Base-by-base conservation (phyloP, 2,888 invertebrate genomes). In the Galerucella calmariensis region DNA sequence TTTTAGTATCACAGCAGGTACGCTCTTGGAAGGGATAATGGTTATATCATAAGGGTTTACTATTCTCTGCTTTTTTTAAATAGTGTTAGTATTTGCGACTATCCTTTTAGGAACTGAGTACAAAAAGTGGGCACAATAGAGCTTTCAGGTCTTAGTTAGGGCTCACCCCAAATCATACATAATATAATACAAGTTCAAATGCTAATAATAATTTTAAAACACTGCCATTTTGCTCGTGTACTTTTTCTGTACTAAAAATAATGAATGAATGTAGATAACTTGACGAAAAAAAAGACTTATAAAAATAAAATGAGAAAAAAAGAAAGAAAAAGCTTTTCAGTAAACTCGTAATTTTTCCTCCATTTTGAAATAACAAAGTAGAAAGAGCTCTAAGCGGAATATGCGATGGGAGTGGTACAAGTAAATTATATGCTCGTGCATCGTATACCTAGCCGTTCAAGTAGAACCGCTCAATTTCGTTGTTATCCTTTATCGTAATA, bases 381-480 rank as follows among this genome's bases (percentile, higher is more conserved):
- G 56, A 70, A 71, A 69, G 46, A 65, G 67, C 74, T 74, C 59
- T 46, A 56, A 68, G 72, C 71, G 75, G 12, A 68, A 66, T 73
- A 59, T 68, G 67, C 68, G 75, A 81, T 83, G 82, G 82, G 83
- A 83, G 83, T 83, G 82, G 81, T 81, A 79, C 81, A 77, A 80
- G 82, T 79, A 83, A 83, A 83, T 84, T 83, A 83, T 80, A 83
- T 78, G 79, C 81, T 79, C 76, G 81, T 79, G 77, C 80, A 67
- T 67, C 69, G 79, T 79, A 81, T 78, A 81, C 76, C 78, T 72
- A 81, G 79, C 78, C 78, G 81, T 71, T 77, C 81, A 81, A 75
- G 77, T 76, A 61, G 75, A 79, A 78, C 78, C 75, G 67, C 78
- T 74, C 67, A 75, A 77, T 75, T 76, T 73, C 56, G 63, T 61